Base-by-base conservation (phyloP, 1,140 invertebrate genomes). In the Brachionus manjavacas region DNA sequence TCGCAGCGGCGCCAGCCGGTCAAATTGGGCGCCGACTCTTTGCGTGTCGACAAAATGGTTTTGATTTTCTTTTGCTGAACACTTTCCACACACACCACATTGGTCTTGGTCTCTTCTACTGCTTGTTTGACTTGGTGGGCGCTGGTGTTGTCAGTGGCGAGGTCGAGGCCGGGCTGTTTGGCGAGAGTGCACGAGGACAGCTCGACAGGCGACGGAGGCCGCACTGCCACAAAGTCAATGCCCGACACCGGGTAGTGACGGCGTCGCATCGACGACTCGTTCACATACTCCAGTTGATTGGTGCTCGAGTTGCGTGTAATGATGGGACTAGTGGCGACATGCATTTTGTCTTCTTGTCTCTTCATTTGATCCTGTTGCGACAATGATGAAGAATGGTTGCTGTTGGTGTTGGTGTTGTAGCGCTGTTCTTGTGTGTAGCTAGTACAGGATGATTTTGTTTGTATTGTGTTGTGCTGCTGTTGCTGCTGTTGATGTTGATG, bases 11-110 rank as follows among this genome's bases (percentile, higher is more conserved):
- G 49, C 64, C 52, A 68, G 6, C 52, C 52, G 64, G 52, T 81
- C 20, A 81, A 68, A 64, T 68, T 60, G n/a, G 79, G 52, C n/a
- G 64, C 52, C 52, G 79, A 81, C 60, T 81, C 79, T 46, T 81
- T 81, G 12, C 79, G 35, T 0, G 79, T 81, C 16, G 52, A 64
- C 23, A 81, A 14, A 23, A 81, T 81, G 4, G 79, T 81, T 64
- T 81, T 76, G 28, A 76, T 76, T 76, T 76, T 76, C 20, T 49
- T 76, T 49, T 76, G 72, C 12, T 46, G 20, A 0, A 28, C 20
- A 25, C n/a, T 43, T n/a, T 76, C 41, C 4, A 49, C 31, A 35
- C 31, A 7, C 31, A 6, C 14, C 8, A 76, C 20, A 25, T 14
- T 20, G 4, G 20, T 28, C 11, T 35, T 64, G 14, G 79, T 31